Conservation (phyloP, 2,797 vertebrate species). For the Molossus alvarezi region DNA sequence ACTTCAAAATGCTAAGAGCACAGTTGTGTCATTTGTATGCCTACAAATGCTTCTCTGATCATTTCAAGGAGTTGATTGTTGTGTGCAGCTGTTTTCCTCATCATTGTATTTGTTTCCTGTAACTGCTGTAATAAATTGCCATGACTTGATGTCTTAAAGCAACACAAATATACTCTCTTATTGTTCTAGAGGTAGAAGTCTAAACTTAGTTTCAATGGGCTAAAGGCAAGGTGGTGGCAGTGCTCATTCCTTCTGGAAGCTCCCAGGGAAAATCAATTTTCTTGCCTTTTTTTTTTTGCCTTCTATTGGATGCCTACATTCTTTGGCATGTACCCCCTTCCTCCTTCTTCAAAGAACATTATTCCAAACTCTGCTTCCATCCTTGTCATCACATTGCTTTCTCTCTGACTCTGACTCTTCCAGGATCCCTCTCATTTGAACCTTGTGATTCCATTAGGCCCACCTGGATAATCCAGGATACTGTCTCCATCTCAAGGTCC, state of each 20-base stretch:
- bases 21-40: neutral
- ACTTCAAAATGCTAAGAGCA: neutral
- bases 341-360: neutral
- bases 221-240: neutral
- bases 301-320: neutral
- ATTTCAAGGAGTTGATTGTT: conserved; percentile 6
- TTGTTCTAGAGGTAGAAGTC: neutral
- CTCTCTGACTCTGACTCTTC: neutral
- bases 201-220: neutral
- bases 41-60: neutral
- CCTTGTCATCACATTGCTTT: neutral
- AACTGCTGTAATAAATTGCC: neutral
- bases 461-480: neutral
- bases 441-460: neutral
- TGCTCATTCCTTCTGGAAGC: neutral
- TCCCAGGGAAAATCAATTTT: neutral
- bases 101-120: neutral
- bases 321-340: neutral
- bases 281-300: neutral
- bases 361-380: neutral
- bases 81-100: neutral
- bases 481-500: neutral
- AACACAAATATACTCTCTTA: neutral
- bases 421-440: neutral
- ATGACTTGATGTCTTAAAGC: neutral